Base-by-base conservation (phyloP, 1,140 invertebrate species). In the Drosophila parabipectinata region DNA sequence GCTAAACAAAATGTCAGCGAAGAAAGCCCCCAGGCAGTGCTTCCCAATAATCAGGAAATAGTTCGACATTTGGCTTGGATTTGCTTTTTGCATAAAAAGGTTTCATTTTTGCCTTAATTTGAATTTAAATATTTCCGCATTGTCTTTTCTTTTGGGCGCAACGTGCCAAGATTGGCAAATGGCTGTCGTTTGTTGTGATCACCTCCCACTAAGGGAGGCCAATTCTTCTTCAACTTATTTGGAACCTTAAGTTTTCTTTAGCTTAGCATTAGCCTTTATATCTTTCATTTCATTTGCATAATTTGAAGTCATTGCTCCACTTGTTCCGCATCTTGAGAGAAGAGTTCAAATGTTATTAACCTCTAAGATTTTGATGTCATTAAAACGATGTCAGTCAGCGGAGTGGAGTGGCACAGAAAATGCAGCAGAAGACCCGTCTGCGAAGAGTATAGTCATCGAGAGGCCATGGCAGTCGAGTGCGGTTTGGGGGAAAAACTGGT, bases 311-410 rank as follows among this genome's bases (percentile, higher is more conserved):
- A 44, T 30, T 64, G 71, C 72, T 74, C 72, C 28, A 74, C 61
- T 64, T 63, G 54, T 59, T 55, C 54, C 47, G 63, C 52, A 26
- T n/a, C 45, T 74, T n/a, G 28, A 58, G 37, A 37, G 44, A 32
- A 51, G 56, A 87, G 82, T 87, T 87, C 82, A 87, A 87, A 88
- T 82, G 82, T 87, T 83, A 87, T 88, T 87, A 87, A 87, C 82
- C 83, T 88, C 80, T 88, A 53, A 76, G 61, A 28, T 68, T 82
- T 82, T 50, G 62, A 79, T 85, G 81, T 53, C 78, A 87, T 88
- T 75, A 79, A 87, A 87, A 88, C 73, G 71, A 88, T 87, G 82
- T 88, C 78, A 88, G 78, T 50, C 44, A 52, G 58, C 63, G 18
- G 63, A 47, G n/a, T 12, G 50, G 24, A 15, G 48, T 50, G 66